Base-by-base conservation (phyloP, 2,797 vertebrate species). In the Chaetophractus vellerosus region DNA sequence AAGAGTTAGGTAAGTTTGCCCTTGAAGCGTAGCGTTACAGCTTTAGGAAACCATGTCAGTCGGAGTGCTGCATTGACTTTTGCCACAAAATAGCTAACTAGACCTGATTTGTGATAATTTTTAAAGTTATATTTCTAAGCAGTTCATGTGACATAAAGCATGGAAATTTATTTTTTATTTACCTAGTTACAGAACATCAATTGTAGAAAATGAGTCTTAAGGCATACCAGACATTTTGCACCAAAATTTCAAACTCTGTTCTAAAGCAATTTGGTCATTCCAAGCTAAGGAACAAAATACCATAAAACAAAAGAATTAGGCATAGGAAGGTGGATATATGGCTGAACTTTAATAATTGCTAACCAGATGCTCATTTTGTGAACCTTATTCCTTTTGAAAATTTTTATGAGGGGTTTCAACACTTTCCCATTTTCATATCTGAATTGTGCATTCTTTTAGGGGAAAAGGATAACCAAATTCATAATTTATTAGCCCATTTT, bases 71-170 rank as follows among this genome's bases (percentile, higher is more conserved):
- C 52, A 48, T 23, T 50, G 81, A 85, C 45, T 82, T 85, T 64
- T 90, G 14, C 57, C 94, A 63, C 38, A 78, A 81, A 61, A 45
- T 16, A 38, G 24, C 75, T 91, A 95, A 90, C 88, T 68, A 45
- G 63, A 57, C 9, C 63, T 86, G 33, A 45, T 50, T 82, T 93
- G 63, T 88, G 74, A 80, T 94, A 79, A 90, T 41, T 75, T 78
- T 68, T 89, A 69, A 90, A 97, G 24, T 50, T 92, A 0, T 76
- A 82, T 88, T 94, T 92, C 76, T 90, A 86, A 84, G 88, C 24
- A 63, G 45, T 48, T 88, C 10, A 1, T 55, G 7, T 88, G 74
- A 78, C 61, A 33, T 59, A 48, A 76, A 88, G 5, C 45, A 64
- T 50, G 7, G 33, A 68, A 68, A 55, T 79, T 59, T 24, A 9